Base-by-base conservation (phyloP, 2,888 invertebrate genomes). In the Lasioglossum leucozonium region DNA sequence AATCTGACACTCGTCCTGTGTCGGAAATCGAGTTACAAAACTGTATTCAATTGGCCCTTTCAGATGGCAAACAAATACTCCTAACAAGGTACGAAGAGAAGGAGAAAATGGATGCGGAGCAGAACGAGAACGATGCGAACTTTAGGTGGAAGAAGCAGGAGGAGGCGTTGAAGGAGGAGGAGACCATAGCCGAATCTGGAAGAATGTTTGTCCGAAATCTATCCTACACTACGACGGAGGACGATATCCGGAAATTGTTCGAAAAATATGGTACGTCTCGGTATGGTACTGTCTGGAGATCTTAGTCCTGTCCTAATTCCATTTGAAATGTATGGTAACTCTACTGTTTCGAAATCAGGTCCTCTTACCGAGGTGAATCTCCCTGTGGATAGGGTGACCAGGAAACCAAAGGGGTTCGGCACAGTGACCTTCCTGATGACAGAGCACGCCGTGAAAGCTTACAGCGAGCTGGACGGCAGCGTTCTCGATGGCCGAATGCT, bases 361-460 rank as follows among this genome's bases (percentile, higher is more conserved):
- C 98, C 98, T 0, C 91, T 99, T 58, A 96, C 98, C 0, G 99
- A 99, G 95, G 96, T 99, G 0, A 97, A 97, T 95, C 96, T 99
- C 93, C 99, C 99, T 0, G 96, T 99, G 79, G 99, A 99, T 94
- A 96, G 96, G 78, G 93, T 96, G 2, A 97, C 98, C 0, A 97
- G 98, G 62, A 97, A 97, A 94, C 96, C 97, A 22, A 99, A 99
- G 95, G 99, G 99, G 0, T 99, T 99, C 95, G 99, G 98, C 0
- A 97, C 98, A 0, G 96, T 99, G 0, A 98, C 99, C 0, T 99
- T 97, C 94, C 95, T 99, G 93, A 97, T 99, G 96, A 99, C 99
- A 0, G 99, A 99, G 94, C 98, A 99, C 95, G 99, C 99, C 0
- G 97, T 98, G 0, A 97, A 96, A 92, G 99, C 99, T 0, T 99